Evolutionary conservation across 2,888 invertebrate genomes (phyloP).

Genomic region (Ophion ellenae): DNA sequence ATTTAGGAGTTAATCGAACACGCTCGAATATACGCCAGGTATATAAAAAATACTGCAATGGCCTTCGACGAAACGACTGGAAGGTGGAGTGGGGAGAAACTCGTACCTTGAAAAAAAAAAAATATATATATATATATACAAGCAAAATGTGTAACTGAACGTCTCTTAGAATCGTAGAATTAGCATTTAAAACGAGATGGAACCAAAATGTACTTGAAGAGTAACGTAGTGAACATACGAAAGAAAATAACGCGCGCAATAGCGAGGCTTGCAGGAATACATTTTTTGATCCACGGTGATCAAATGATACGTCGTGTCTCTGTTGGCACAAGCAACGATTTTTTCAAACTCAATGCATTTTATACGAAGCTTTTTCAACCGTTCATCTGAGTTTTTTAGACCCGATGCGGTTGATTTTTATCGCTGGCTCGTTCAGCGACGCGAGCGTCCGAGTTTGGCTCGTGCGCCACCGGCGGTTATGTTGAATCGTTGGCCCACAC

Average conservation of each 20-base stretch:
- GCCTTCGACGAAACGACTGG: conserved; percentile 56
- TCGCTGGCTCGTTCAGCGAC: conserved; percentile 31
- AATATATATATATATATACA: not conserved
- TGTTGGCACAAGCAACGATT: conserved; percentile 8
- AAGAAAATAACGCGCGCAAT: not conserved
- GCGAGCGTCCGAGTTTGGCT: conserved; percentile 8
- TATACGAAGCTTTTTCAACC: conserved; percentile 58
- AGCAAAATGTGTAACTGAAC: conserved; percentile 40
- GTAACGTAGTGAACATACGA: conserved; percentile 3
- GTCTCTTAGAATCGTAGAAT: conserved; percentile 53
- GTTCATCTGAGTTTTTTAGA: conserved; percentile 41
- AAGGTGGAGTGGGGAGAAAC: conserved; percentile 23
- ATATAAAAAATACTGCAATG: conserved; percentile 48
- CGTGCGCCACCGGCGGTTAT: not conserved
- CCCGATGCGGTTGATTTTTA: conserved; percentile 58
- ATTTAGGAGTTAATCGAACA: conserved; percentile 10
- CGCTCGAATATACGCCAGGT: conserved; percentile 22
- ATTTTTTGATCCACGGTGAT: conserved; percentile 17
- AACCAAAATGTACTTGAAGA: conserved; percentile 54
- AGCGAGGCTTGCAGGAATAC: conserved; percentile 6
- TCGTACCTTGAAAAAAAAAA: conserved; percentile 44
- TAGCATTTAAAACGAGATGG: conserved; percentile 52
- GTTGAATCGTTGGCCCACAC: not conserved
- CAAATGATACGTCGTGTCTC: conserved; percentile 20
- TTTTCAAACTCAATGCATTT: conserved; percentile 49